These are phyloP conservation scores for Pedetes capensis DNA, from an alignment of 2,113 vertebrate genomes.

Conservation along the genomic window DNA sequence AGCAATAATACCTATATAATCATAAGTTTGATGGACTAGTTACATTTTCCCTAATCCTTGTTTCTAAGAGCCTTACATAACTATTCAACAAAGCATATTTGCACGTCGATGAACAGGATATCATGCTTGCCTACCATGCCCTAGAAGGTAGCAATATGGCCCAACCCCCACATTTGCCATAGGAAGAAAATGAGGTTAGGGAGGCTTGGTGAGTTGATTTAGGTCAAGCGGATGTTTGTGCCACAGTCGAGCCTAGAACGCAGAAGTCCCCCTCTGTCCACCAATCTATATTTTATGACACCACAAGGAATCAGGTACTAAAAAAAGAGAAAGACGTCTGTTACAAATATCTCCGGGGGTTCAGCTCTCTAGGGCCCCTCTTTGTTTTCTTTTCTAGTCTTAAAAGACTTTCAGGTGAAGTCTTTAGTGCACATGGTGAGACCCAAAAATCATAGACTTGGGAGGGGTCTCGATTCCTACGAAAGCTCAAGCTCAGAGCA, in stretches of 20 bases:
- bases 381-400: not conserved
- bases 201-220: not conserved
- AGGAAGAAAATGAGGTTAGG: not conserved
- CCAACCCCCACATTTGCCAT: not conserved
- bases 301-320: not conserved
- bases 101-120: not conserved
- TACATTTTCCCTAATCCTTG: not conserved
- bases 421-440: not conserved
- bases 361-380: not conserved
- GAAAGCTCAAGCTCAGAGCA: not conserved
- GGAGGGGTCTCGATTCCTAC: not conserved
- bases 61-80: slow-evolving; percentile 3
- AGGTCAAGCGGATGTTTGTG: not conserved
- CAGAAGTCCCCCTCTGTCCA: not conserved
- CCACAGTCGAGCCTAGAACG: not conserved
- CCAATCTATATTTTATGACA: not conserved
- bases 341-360: not conserved
- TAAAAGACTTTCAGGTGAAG: not conserved
- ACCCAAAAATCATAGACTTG: not conserved
- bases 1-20: slow-evolving; percentile 19
- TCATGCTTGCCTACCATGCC: not conserved
- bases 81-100: not conserved
- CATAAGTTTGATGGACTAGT: slow-evolving; percentile 49
- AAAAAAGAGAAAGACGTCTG: not conserved
- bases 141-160: not conserved